Base-by-base conservation (phyloP, 2,888 invertebrate species). In the Napeogenes sylphis region DNA sequence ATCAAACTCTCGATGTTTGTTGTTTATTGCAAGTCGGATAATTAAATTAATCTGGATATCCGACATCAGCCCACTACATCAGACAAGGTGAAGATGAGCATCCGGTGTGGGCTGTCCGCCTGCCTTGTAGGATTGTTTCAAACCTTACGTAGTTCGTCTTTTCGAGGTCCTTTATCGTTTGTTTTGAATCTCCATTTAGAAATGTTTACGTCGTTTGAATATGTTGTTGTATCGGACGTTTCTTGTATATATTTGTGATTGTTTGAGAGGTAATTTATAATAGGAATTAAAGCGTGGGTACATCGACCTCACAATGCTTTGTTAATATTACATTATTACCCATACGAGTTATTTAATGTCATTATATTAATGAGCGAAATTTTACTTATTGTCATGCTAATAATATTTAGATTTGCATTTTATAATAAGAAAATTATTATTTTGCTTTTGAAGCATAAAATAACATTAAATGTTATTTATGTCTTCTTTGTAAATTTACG, bases 81-180 rank as follows among this genome's bases (percentile, higher is more conserved):
- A 30, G 51, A 51, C 51, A 51, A 51, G 51, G 51, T 51, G 51
- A 51, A 51, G 51, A 51, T 51, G 51, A 30, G 21, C 30, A 51
- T 51, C 51, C 51, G 51, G 30, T 51, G 51, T 51, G 51, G 51
- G 51, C 30, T 10, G 51, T 30, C 51, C 30, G 51, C 12, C 12
- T 30, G 30, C 10, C 51, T 12, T 51, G 6, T 21, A 8, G 30
- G 30, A 51, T 51, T 51, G 30, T 21, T 51, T 30, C 51, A 30
- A 30, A 51, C 30, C 51, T 51, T 51, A 51, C 51, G 51, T 30
- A 51, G 6, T 51, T 51, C 51, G 21, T 51, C 30, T 51, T 10
- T 8, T 51, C 51, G 51, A 51, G 51, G 51, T 51, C 42, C 42
- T 42, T 51, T 12, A 30, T 30, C 51, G 10, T 51, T 51, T 51